Conservation (phyloP, 2,113 vertebrate genomes). For the Phylloscopus whistleri region DNA sequence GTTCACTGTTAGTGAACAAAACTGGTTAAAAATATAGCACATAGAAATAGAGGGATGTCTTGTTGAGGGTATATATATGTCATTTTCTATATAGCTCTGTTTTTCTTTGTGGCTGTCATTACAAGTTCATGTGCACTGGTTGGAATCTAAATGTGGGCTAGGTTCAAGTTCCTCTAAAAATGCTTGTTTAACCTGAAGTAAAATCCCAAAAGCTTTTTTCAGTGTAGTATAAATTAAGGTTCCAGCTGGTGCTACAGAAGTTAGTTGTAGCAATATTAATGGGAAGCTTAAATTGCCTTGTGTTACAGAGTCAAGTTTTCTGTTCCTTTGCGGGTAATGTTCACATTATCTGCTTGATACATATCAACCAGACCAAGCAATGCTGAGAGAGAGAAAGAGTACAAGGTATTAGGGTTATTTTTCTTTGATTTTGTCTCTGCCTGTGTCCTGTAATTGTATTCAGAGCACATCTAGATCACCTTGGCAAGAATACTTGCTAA, state of each 20-base stretch:
- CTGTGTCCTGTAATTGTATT: not conserved
- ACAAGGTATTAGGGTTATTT: not conserved
- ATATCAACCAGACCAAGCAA: not conserved
- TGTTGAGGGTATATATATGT: not conserved
- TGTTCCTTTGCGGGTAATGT: not conserved
- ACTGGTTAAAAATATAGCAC: not conserved
- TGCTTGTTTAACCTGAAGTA: not conserved
- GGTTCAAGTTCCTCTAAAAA: not conserved
- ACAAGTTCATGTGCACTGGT: not conserved
- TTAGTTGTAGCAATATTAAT: not conserved
- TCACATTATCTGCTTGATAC: not conserved
- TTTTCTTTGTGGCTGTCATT: not conserved
- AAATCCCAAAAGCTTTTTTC: not conserved
- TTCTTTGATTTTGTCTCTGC: not conserved
- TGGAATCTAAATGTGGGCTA: not conserved
- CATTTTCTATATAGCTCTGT: not conserved
- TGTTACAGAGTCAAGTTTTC: not conserved
- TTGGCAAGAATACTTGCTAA: not conserved
- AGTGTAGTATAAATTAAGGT: not conserved
- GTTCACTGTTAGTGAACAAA: not conserved
- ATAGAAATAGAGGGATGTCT: not conserved
- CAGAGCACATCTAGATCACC: not conserved
- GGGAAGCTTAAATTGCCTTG: not conserved
- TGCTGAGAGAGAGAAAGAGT: not conserved
- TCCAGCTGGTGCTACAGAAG: not conserved